phyloP scores from a whole-genome alignment of 2,888 invertebrate species.

The Nephrotoma flavescens region DNA sequence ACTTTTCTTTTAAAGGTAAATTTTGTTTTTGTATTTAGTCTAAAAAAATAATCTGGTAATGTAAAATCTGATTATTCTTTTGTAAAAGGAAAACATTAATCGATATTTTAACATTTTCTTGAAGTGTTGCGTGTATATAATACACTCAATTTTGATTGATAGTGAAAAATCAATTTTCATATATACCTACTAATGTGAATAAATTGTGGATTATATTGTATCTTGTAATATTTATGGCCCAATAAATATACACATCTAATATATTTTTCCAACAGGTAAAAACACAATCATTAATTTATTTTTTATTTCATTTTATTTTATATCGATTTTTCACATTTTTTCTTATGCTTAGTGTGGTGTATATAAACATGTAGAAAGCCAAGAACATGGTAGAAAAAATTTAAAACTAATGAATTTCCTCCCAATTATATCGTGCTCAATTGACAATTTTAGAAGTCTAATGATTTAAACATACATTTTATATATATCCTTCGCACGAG shows the following conservation, averaged over 20 bases:
- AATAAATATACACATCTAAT: background rate
- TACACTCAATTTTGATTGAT: background rate
- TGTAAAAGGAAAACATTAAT: background rate
- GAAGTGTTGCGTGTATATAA: background rate
- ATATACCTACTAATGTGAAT: background rate
- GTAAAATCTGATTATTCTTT: background rate
- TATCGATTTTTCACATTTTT: background rate
- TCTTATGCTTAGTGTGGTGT: background rate
- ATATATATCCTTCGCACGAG: background rate
- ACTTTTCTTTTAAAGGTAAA: background rate
- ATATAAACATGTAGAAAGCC: background rate
- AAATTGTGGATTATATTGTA: background rate
- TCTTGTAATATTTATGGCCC: background rate
- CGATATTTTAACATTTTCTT: background rate
- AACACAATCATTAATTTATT: background rate
- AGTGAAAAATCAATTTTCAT: background rate
- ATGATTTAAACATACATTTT: background rate
- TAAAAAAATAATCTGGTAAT: background rate
- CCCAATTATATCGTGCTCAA: background rate
- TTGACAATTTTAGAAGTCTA: background rate
- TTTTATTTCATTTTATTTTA: background rate
- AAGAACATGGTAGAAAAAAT: background rate
- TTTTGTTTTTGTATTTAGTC: background rate
- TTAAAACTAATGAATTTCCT: background rate
- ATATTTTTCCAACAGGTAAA: background rate